Evolutionary conservation across 1,140 invertebrate species (phyloP).

Genomic region (Drosophila micromelanica): DNA sequence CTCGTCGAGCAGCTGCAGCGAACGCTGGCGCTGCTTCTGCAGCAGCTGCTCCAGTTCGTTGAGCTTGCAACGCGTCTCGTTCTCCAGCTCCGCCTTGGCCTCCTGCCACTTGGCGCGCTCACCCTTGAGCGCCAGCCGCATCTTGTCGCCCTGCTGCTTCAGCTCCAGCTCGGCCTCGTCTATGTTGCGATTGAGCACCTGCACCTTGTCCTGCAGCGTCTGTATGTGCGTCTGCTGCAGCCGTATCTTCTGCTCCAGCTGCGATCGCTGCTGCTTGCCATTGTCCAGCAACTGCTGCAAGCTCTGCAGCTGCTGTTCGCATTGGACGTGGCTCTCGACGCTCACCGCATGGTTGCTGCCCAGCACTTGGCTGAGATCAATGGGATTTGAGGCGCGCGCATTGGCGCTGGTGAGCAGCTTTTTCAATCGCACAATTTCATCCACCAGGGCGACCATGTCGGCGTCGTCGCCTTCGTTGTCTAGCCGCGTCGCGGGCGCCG

Average conservation of each 20-base stretch:
- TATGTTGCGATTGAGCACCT: slow-evolving; percentile 87
- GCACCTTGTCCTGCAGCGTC: slow-evolving; percentile 88
- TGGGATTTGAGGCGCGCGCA: slow-evolving; percentile 85
- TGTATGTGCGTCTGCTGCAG: slow-evolving; percentile 86
- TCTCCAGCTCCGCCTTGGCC: slow-evolving; percentile 85
- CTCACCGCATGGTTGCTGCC: slow-evolving; percentile 53
- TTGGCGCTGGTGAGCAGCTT: slow-evolving; percentile 86
- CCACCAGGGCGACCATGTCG: slow-evolving; percentile 79
- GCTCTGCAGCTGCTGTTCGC: slow-evolving; percentile 85
- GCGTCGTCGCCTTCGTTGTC: slow-evolving; percentile 62
- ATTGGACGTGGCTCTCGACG: slow-evolving; percentile 66
- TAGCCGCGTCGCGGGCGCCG: not conserved
- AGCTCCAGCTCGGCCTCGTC: slow-evolving; percentile 86
- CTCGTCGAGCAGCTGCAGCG: slow-evolving; percentile 90
- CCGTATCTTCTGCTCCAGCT: slow-evolving; percentile 62
- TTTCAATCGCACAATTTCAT: slow-evolving; percentile 86
- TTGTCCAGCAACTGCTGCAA: slow-evolving; percentile 84
- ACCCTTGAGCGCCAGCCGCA: slow-evolving; percentile 83
- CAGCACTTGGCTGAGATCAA: slow-evolving; percentile 86
- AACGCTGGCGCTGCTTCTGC: slow-evolving; percentile 91
- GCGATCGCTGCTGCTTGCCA: slow-evolving; percentile 43
- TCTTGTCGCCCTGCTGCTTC: slow-evolving; percentile 85
- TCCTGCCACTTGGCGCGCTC: slow-evolving; percentile 87
- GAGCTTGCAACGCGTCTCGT: slow-evolving; percentile 86
- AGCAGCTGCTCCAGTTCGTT: slow-evolving; percentile 90